These are phyloP conservation scores for Hypolimnas misippus DNA, from an alignment of 2,888 invertebrate species.

Conservation along the genomic window DNA sequence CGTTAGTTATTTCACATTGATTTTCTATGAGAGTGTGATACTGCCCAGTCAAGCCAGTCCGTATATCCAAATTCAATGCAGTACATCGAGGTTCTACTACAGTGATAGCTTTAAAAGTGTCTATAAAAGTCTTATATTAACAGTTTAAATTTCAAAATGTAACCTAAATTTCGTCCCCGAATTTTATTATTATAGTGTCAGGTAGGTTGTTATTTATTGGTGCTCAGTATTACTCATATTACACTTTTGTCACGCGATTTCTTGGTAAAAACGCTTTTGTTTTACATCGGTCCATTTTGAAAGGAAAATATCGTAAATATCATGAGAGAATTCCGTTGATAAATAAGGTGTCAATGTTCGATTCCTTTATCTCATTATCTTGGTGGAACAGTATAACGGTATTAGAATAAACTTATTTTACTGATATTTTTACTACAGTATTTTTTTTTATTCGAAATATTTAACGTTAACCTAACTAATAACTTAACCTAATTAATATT, in stretches of 20 bases:
- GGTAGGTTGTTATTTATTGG: constrained; percentile 33
- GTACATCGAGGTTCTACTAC: too few relatives aligned
- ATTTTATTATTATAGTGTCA: constrained; percentile 31
- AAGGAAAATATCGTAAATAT: constrained; percentile 1
- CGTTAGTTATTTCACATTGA: too few relatives aligned
- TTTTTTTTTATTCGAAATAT: too few relatives aligned
- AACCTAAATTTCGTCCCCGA: constrained; percentile 11
- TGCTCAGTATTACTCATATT: constrained; percentile 22
- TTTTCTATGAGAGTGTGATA: too few relatives aligned
- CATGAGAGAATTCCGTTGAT: not conserved
- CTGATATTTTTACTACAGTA: too few relatives aligned
- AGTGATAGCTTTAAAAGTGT: not conserved
- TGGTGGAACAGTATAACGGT: not conserved
- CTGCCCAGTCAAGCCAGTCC: too few relatives aligned
- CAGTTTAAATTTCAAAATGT: constrained; percentile 10
- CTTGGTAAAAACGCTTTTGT: constrained; percentile 12
- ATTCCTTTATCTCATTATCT: not conserved
- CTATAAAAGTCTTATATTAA: not conserved
- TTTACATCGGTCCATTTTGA: not conserved
- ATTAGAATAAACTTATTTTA: not conserved
- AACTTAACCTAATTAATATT: too few relatives aligned
- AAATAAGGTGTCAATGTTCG: not conserved
- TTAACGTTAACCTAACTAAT: too few relatives aligned
- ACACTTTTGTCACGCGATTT: constrained; percentile 38
- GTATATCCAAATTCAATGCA: too few relatives aligned